A percentile compares a stretch with the other conserved stretches of the same genome.
These are phyloP conservation scores for Drosophila carrolli DNA, from an alignment of 1,140 invertebrate species.

Conservation along the genomic window DNA sequence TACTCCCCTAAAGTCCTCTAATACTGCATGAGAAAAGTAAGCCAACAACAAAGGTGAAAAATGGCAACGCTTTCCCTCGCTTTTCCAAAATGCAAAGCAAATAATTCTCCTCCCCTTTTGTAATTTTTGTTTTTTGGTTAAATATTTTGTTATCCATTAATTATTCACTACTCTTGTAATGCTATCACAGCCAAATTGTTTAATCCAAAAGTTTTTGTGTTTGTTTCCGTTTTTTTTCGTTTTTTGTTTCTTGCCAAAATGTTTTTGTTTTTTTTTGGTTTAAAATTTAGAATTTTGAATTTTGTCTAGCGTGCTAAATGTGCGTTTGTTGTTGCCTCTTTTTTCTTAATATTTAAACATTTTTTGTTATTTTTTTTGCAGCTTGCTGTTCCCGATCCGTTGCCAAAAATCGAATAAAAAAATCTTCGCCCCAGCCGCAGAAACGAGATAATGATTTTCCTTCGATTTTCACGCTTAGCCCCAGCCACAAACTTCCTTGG, in stretches of 20 bases:
- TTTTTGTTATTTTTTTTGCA: conserved; percentile 21
- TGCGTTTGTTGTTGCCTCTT: conserved; percentile 62
- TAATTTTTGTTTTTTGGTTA: conserved; percentile 37
- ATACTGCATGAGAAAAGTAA: conserved; percentile 76
- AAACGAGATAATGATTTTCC: conserved; percentile 8
- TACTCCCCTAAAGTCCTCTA: conserved; percentile 40
- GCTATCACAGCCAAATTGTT: conserved; percentile 85
- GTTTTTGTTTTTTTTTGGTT: conserved; percentile 48
- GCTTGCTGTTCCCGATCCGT: conserved; percentile 46
- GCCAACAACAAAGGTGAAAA: conserved; percentile 74
- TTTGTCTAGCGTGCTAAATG: conserved; percentile 76
- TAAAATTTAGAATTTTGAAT: conserved; percentile 84
- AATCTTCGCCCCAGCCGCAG: conserved; percentile 34
- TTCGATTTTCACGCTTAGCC: conserved; percentile 12
- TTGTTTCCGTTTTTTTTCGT: conserved; percentile 42
- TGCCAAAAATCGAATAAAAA: conserved; percentile 42
- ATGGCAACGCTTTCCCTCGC: conserved; percentile 38
- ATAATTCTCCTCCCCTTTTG: conserved; percentile 22
- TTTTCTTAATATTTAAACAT: conserved; percentile 2
- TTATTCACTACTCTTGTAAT: conserved; percentile 66
- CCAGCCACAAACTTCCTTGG: conserved; percentile 36
- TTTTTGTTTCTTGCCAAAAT: conserved; percentile 37
- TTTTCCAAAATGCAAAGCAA: conserved; percentile 62
- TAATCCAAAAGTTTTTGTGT: conserved; percentile 81
- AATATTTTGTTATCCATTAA: conserved; percentile 47